phyloP scores from a whole-genome alignment of 2,113 vertebrate genomes.

The Pseudorhombus dupliciocellatus region DNA sequence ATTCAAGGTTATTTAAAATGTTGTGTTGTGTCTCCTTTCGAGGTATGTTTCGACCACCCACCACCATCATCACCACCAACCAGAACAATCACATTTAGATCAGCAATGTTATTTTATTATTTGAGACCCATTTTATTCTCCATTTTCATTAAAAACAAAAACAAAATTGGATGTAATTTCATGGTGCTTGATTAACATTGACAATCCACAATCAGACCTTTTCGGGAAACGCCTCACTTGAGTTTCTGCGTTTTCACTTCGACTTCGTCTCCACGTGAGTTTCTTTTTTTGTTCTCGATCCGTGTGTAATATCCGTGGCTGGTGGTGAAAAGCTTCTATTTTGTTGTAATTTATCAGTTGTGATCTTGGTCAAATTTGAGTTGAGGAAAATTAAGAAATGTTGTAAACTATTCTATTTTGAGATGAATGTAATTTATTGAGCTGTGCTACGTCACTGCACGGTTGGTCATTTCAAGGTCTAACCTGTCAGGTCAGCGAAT shows the following conservation, averaged over 20 bases:
- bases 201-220: constrained; percentile 76
- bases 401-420: constrained; percentile 82
- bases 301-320: constrained; percentile 74
- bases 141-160: constrained; percentile 27
- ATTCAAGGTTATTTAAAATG: constrained; percentile 75
- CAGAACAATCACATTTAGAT: constrained; percentile 52
- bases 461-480: constrained; percentile 61
- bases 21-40: constrained; percentile 69
- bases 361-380: constrained; percentile 75
- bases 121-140: constrained; percentile 40
- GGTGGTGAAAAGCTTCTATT: constrained; percentile 70
- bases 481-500: constrained; percentile 61
- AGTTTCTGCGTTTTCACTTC: neutral
- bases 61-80: constrained; percentile 25
- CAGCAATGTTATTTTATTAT: constrained; percentile 31
- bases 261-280: neutral
- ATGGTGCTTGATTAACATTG: constrained; percentile 79
- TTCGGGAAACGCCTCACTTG: constrained; percentile 2
- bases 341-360: constrained; percentile 78
- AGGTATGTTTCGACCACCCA: constrained; percentile 53
- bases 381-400: constrained; percentile 62
- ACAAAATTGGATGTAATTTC: constrained; percentile 70
- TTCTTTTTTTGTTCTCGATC: constrained; percentile 57
- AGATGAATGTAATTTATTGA: constrained; percentile 86
- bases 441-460: constrained; percentile 72